Base-by-base conservation (phyloP, 1,140 invertebrate genomes). In the Drosophila aff. region DNA sequence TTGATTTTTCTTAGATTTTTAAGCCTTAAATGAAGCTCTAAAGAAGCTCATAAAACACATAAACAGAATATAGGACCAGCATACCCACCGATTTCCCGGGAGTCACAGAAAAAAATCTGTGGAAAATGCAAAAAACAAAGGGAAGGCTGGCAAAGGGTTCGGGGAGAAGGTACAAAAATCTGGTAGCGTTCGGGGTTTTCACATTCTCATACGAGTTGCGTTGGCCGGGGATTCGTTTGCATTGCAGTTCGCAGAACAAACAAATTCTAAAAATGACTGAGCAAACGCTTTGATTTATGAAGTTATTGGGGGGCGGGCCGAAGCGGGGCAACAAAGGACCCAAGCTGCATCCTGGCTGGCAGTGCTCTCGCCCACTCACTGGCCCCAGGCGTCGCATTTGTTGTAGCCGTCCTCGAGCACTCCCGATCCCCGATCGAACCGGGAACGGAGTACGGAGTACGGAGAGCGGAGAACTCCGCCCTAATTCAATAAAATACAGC, bases 181-280 rank as follows among this genome's bases (percentile, higher is more conserved):
- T 40, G 40, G 33, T 28, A 57, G 40, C 41, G 52, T 66, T 76
- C 36, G 16, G 40, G 53, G 21, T 38, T 47, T 72, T 72, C 31
- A 38, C 67, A 52, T 61, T 52, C 55, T 31, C 71, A 72, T 72
- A 60, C 36, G 67, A 58, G 68, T 36, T 62, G 63, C 41, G 41
- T 28, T 36, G 28, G 40, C 40, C 63, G 63, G 63, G 79, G 75
- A 68, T 68, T 67, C 68, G 68, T 82, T 79, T 79, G 66, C 80
- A 69, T 69, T 79, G 69, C 79, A 76, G 62, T 57, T 57, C 61
- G 53, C 28, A 60, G 80, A 78, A 74, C 83, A 83, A 87, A 83
- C 84, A 87, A 87, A 87, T 87, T 87, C 84, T 79, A 78, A 87
- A 86, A 87, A 89, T 89, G 84, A 89, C 83, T 87, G 84, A 87